These are phyloP conservation scores for Nesidiocoris tenuis DNA, from an alignment of 2,888 invertebrate genomes.

Conservation along the genomic window DNA sequence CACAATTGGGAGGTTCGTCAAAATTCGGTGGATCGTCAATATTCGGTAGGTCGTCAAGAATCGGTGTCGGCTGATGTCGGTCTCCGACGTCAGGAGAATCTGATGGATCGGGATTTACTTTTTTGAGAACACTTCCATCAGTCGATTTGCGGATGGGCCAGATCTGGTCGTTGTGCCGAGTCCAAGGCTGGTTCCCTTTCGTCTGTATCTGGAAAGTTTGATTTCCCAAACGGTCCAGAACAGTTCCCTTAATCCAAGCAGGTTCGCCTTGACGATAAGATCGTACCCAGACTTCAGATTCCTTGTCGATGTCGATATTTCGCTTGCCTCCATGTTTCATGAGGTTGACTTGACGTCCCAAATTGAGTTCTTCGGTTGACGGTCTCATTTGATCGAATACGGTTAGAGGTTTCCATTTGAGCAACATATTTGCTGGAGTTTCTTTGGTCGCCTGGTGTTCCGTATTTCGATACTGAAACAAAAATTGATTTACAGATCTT, in stretches of 20 bases:
- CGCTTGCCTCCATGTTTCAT: no score
- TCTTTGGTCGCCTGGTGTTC: not conserved
- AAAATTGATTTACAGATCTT: not conserved
- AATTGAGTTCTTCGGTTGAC: not conserved
- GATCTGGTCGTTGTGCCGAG: not conserved
- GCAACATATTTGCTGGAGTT: slow-evolving; percentile 3
- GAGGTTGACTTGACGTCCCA: not conserved
- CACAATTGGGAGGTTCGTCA: no score
- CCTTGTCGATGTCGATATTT: no score
- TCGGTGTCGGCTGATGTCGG: no score
- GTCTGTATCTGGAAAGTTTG: not conserved
- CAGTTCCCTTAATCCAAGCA: not conserved
- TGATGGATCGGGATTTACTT: no score
- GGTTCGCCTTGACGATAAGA: not conserved
- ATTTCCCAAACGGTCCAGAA: not conserved
- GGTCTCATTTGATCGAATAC: not conserved
- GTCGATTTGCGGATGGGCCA: no score
- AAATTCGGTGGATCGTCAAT: no score
- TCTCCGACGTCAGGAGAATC: no score
- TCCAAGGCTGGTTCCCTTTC: not conserved
- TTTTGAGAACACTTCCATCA: no score
- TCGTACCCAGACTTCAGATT: not conserved
- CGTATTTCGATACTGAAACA: slow-evolving; percentile 9
- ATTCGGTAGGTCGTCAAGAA: no score
- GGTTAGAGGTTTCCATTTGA: not conserved